These are phyloP conservation scores for Idaea dimidiata DNA, from an alignment of 2,888 invertebrate species.

Conservation along the genomic window DNA sequence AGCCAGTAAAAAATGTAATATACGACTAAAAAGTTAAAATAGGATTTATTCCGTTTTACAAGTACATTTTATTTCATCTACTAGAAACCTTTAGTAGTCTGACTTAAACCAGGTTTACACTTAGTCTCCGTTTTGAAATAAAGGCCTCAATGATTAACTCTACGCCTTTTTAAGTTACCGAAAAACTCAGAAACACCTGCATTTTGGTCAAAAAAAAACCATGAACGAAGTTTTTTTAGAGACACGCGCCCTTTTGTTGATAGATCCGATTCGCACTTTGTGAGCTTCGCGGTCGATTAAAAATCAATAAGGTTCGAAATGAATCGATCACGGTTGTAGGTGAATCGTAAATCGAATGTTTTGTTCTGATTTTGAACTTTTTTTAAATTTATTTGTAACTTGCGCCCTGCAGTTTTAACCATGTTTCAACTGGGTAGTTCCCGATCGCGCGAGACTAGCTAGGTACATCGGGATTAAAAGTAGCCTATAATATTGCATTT, in stretches of 20 bases:
- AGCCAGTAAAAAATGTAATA: too few species aligned
- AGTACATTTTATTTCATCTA: too few species aligned
- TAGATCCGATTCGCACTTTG: conserved; percentile 37
- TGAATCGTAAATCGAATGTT: conserved; percentile 41
- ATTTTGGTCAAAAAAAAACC: conserved; percentile 7
- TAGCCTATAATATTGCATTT: too few species aligned
- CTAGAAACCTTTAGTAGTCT: too few species aligned
- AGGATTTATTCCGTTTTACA: too few species aligned
- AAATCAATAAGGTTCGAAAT: conserved; percentile 73
- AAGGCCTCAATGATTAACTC: background rate
- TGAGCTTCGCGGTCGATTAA: conserved; percentile 65
- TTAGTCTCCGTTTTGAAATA: too few species aligned
- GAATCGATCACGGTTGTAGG: conserved; percentile 72
- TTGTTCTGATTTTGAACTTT: background rate
- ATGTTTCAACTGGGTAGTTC: too few species aligned
- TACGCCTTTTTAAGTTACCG: conserved; percentile 7
- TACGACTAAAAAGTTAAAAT: too few species aligned
- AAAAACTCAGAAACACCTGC: conserved; percentile 15
- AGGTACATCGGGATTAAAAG: too few species aligned
- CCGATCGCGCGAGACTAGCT: too few species aligned
- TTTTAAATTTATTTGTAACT: background rate
- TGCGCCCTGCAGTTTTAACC: too few species aligned
- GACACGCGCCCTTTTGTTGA: conserved; percentile 35
- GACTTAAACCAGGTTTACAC: too few species aligned
- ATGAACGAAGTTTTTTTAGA: conserved; percentile 15